Base-by-base conservation (phyloP, 2,113 vertebrate species). In the Syngnathus typhle region DNA sequence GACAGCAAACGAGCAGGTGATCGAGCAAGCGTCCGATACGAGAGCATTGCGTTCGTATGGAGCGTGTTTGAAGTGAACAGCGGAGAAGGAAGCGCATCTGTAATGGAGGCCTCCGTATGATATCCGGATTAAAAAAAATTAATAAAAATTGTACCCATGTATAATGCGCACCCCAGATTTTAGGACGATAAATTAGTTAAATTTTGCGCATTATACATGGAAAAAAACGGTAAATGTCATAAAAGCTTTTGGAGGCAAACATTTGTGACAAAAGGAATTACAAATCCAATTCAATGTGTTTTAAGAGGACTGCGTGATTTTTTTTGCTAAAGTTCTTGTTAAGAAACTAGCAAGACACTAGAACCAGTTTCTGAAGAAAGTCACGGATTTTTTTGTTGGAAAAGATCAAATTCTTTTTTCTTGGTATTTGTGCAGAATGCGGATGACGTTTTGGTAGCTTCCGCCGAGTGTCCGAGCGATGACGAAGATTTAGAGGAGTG, bases 401-500 rank as follows among this genome's bases (percentile, higher is more conserved):
- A 32, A 56, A 62, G 27, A 32, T 32, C 27, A 32, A 32, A 55
- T 72, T 27, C 19, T 66, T 41, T 18, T 36, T 36, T 60, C 23
- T 74, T 5, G 51, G 8, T 77, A 32, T 77, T 43, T 73, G 80
- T 76, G 2, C 87, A 97, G 95, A 96, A 96, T 88, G 93, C 93
- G 12, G 95, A 96, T 68, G 95, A 97, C 83, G 89, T 97, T 67
- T 89, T 97, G 76, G 95, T 97, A 84, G 95, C 95, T 64, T 96
- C 95, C 0, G 95, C 95, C 0, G 95, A 98, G 86, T 98, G 95
- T 85, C 95, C 95, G 1, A 96, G 95, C 1, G 95, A 98, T 66
- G 95, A 98, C 2, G 95, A 98, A 82, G 95, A 98, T 89, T 88
- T 98, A 81, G 95, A 98, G 88, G 95, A 98, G 88, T 98, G 95